Evolutionary conservation across 2,888 invertebrate genomes (phyloP).

Genomic region (Polia nebulosa): DNA sequence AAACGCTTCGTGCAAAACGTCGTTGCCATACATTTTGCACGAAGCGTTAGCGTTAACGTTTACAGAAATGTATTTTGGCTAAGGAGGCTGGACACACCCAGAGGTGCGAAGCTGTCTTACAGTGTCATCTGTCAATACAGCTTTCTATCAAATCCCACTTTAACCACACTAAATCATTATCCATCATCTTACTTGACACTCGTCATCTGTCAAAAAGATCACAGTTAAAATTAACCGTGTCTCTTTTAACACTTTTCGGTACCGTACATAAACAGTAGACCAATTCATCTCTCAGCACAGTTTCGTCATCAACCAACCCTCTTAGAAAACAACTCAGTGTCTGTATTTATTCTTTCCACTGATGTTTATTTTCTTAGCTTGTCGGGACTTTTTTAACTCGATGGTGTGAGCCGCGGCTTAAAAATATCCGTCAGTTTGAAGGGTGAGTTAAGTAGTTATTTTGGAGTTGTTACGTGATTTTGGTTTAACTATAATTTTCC

Average conservation of each 20-base stretch:
- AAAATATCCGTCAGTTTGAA: conserved; percentile 43
- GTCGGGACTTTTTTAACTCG: conserved; percentile 43
- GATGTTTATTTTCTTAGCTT: conserved; percentile 49
- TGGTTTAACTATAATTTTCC: too few relatives aligned
- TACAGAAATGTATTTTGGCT: too few relatives aligned
- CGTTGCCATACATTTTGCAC: too few relatives aligned
- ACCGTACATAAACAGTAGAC: conserved; percentile 54
- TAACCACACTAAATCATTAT: background rate
- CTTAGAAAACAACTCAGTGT: conserved; percentile 58
- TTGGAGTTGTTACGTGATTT: too few relatives aligned
- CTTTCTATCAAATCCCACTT: background rate
- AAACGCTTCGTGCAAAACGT: too few relatives aligned
- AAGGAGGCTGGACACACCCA: too few relatives aligned
- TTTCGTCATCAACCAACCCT: conserved; percentile 58
- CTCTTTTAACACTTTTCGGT: conserved; percentile 54
- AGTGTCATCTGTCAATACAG: background rate
- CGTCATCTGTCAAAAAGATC: conserved; percentile 39
- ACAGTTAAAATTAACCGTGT: conserved; percentile 19
- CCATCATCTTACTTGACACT: background rate
- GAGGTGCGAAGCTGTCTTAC: too few relatives aligned
- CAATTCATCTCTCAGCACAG: conserved; percentile 63
- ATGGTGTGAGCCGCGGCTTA: conserved; percentile 28
- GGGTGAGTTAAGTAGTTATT: conserved; percentile 40
- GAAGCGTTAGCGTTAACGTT: too few relatives aligned
- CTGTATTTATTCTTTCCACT: conserved; percentile 47